These are phyloP conservation scores for Polia nebulosa DNA, from an alignment of 2,888 invertebrate species.

Conservation along the genomic window DNA sequence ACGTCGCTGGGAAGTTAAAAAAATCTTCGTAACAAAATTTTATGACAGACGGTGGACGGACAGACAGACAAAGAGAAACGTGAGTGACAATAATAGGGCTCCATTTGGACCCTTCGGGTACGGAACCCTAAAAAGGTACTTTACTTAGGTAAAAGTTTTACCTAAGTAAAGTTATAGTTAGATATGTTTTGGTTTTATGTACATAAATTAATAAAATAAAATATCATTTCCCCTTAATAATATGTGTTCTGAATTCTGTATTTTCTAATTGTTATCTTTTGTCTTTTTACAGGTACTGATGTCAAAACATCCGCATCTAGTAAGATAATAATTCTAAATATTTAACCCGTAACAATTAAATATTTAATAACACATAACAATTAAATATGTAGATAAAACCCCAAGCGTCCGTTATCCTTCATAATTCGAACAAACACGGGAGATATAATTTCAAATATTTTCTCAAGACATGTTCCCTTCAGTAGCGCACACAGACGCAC, in stretches of 20 bases:
- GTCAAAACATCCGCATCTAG: slow-evolving; percentile 55
- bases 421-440: slow-evolving; percentile 38
- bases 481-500: slow-evolving; percentile 17
- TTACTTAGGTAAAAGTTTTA: no score
- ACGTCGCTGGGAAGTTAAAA: no score
- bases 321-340: slow-evolving; percentile 34
- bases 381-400: slow-evolving; percentile 2
- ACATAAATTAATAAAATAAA: no score
- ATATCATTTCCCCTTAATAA: no score
- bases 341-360: background rate
- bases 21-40: no score
- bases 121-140: no score
- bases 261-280: background rate
- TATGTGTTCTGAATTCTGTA: background rate
- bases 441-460: slow-evolving; percentile 44
- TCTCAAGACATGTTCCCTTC: slow-evolving; percentile 30
- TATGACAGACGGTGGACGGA: no score
- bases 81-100: no score
- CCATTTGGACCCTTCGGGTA: no score
- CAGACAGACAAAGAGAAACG: no score
- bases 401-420: background rate
- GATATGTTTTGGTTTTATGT: no score
- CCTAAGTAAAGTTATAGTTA: no score
- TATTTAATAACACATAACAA: slow-evolving; percentile 11
- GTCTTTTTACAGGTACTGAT: slow-evolving; percentile 58